Base-by-base conservation (phyloP, 2,888 invertebrate genomes). In the Peribatodes rhomboidaria region DNA sequence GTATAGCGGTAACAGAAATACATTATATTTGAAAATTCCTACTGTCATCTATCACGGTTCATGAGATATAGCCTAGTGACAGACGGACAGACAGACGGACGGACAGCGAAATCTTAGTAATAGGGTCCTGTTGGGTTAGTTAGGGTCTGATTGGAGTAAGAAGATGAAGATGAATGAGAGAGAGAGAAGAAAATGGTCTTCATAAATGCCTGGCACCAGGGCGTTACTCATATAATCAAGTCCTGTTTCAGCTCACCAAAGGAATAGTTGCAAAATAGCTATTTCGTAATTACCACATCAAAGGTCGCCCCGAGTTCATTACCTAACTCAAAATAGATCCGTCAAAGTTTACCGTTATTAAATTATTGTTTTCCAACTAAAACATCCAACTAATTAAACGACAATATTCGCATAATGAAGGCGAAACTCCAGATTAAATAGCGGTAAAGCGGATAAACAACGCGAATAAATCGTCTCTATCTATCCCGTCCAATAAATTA, bases 401-500 rank as follows among this genome's bases (percentile, higher is more conserved):
- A 44, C 65, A 52, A 39, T 65, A 60, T 59, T 65, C 49, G 27
- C 47, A 54, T 58, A 59, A 49, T 49, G 35, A 59, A 64, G 27
- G 39, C 14, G 37, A 59, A 58, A 41, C 37, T 64, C 18, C 27
- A 11, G 35, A 58, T 59, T 41, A 64, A 58, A 58, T 49, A 33
- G 58, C 33, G 63, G 58, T 49, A 10, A 46, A 57, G 46, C 46
- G 39, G 53, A 59, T 59, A 52, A 65, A 55, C 65, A 49, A 44
- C 44, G 46, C 20, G 50, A 64, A 59, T 65, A 65, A 65, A 65
- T 65, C 65, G 39, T 54, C 39, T 46, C 44, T 59, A 59, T 50
- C 59, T 60, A 60, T 55, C 55, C 65, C 31, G 18, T 52, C 60
- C 60, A 55, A 56, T 65, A 65, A 65, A 65, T 65, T 60, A 65